These are phyloP conservation scores for Bombyx mandarina DNA, from an alignment of 1,140 invertebrate genomes.

Conservation along the genomic window DNA sequence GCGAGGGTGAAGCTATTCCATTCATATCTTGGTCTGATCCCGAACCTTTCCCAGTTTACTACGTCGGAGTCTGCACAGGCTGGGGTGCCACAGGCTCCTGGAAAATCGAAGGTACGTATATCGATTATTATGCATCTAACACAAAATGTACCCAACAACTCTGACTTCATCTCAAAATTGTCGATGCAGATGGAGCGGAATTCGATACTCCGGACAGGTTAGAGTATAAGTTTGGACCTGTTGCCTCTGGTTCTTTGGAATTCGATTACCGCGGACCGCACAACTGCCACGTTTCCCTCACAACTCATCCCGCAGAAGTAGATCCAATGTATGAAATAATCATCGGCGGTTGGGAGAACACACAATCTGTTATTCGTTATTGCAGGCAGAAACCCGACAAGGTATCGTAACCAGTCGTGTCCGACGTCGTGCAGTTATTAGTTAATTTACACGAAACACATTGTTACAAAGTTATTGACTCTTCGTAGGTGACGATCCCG, in stretches of 20 bases:
- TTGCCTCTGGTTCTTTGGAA: constrained; percentile 66
- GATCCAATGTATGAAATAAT: constrained; percentile 75
- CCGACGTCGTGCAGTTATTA: too few species aligned
- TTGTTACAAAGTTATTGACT: constrained; percentile 16
- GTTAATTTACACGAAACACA: too few species aligned
- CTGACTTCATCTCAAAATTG: constrained; percentile 24
- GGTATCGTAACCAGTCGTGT: constrained; percentile 47
- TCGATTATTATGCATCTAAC: not conserved
- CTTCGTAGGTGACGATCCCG: constrained; percentile 69
- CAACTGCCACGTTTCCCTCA: constrained; percentile 75
- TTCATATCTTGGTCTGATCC: constrained; percentile 81
- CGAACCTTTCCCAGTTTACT: constrained; percentile 77
- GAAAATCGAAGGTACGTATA: constrained; percentile 81
- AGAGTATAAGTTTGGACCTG: constrained; percentile 73
- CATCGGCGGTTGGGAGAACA: constrained; percentile 76
- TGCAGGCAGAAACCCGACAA: constrained; percentile 76
- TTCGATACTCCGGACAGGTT: constrained; percentile 72
- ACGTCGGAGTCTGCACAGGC: constrained; percentile 86
- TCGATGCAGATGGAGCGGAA: constrained; percentile 61
- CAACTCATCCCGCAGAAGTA: constrained; percentile 62
- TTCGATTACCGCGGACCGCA: constrained; percentile 73
- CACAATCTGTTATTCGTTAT: constrained; percentile 74
- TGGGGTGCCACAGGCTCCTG: constrained; percentile 88
- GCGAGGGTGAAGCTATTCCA: constrained; percentile 78
- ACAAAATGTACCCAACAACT: constrained; percentile 53